Percentiles rank a stretch among this genome's conserved stretches.
phyloP scores from a whole-genome alignment of 2,113 vertebrate genomes.

The Sus scrofa region T2T-Sscrofa CM000828.6:37325501-37326000 shows the following conservation, averaged over 20 bases:
- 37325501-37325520: background rate
- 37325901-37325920: background rate
- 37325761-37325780: background rate
- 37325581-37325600: background rate
- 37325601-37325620: background rate
- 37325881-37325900: background rate
- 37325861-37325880: background rate
- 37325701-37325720: background rate
- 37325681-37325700: constrained; percentile 23
- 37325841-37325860: background rate
- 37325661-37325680: background rate
- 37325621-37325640: background rate
- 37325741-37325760: background rate
- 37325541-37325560: background rate
- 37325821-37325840: background rate
- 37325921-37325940: background rate
- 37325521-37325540: background rate
- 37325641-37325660: background rate
- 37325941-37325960: background rate
- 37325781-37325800: background rate
- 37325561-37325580: background rate
- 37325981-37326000: background rate
- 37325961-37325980: background rate
- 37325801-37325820: background rate
- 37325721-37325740: background rate